Base-by-base conservation (phyloP, 2,888 invertebrate species). In the Parnassius mnemosyne region DNA sequence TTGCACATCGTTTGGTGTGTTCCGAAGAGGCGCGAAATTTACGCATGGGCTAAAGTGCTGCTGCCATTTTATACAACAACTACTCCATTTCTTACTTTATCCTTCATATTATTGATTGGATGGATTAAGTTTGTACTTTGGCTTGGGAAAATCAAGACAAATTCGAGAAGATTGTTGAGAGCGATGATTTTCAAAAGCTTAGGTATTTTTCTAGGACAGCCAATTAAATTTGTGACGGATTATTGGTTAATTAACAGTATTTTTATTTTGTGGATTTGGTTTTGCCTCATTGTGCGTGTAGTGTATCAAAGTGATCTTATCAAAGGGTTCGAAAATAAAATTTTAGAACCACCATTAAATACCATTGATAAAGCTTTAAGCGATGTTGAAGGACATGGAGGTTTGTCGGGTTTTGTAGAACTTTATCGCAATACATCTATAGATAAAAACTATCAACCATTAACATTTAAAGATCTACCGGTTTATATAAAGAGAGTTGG, bases 231-330 rank as follows among this genome's bases (percentile, higher is more conserved):
- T 54, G 66, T 71, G 57, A 78, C 81, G 0, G 74, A 74, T 46
- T 77, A 76, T 20, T 72, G 70, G 63, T 56, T 81, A 0, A 63
- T 76, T 3, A 85, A 85, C 61, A 69, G 53, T 57, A 67, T 83
- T 7, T 81, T 79, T 60, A 61, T 77, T 2, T 58, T 81, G 13
- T 87, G 86, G 87, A 72, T 87, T 66, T 85, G 84, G 84, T 84
- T 77, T 67, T 81, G 81, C 61, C 71, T 84, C 20, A 66, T 87
- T 20, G 68, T 83, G n/a, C 79, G 84, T 20, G 79, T 83, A n/a
- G 77, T 69, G 41, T 85, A 84, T 64, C 83, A 83, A 71, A 80
- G 83, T 7, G 76, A 78, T 20, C 73, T 87, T 0, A 74, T 85
- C 0, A 65, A 81, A 3, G 76, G 74, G 10, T 67, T 87, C 59